Base-by-base conservation (phyloP, 2,888 invertebrate genomes). In the Philereme transversata region DNA sequence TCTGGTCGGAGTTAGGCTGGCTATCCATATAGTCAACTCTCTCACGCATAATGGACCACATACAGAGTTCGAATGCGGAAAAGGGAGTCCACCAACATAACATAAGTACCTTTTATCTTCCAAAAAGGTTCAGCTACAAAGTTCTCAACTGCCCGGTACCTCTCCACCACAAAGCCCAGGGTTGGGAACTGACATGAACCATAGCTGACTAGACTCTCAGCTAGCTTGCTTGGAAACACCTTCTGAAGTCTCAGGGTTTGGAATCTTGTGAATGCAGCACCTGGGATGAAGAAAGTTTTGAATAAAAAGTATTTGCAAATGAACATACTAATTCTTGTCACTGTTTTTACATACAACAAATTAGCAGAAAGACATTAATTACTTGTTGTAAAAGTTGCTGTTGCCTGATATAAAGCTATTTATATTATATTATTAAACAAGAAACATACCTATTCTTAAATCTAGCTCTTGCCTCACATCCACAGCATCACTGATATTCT, bases 141-240 rank as follows among this genome's bases (percentile, higher is more conserved):
- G 67, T 95, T 95, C 82, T 98, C 96, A 50, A 98, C 96, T 34
- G 98, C 97, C 79, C 98, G 95, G 82, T 97, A 99, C 54, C 99
- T 94, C 84, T 99, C 99, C 0, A 99, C 99, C n/a, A 99, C 99
- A 94, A 99, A 99, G 2, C 99, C 99, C n/a, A 99, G 92, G 0
- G 99, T 99, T 5, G 99, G 99, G 85, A 99, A 99, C 87, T 99
- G 99, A 81, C 99, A 99, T 61, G 98, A 98, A 3, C 99, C 99
- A 84, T 99, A 99, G 85, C 99, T 99, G 50, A 99, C 96, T 3
- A 99, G 83, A 81, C 96, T 96, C 57, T 97, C 94, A 0, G 95
- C 93, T 53, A 97, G 91, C 71, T 94, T 94, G 43, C 89, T 88
- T 0, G 97, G 97, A 79, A 97, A 97, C 7, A 96, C 94, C 76